Evolutionary conservation across 2,113 vertebrate genomes (phyloP), one percentile per base, ranked within the genome.

Genomic region (Kryptolebias marmoratus): DNA sequence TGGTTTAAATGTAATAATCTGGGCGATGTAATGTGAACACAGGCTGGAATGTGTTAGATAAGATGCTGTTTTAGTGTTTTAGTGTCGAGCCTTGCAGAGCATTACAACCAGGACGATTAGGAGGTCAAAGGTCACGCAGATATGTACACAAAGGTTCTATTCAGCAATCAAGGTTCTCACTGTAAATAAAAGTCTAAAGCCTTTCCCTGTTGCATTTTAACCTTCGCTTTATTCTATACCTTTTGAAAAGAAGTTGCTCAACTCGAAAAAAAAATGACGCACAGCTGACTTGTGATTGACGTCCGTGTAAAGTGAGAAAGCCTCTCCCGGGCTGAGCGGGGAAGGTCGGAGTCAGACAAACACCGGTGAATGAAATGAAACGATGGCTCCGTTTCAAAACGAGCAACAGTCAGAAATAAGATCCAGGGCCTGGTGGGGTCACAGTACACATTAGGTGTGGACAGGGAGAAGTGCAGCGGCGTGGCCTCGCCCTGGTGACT

Each of bases 381-480:
- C 63, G 56, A 69, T 72, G 2, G 22, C 56, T 31, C 54, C 13
- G 45, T 68, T 81, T 87, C 60, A 88, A 79, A 86, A 76, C 82
- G 52, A 36, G 45, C 9, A 16, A 39, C 55, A 28, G 61, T 72
- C 55, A 76, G 77, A 71, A 65, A 64, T 69, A 70, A n/a, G 81
- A 86, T 86, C 77, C 45, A 49, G 66, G 75, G 69, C 70, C 66
- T 75, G 67, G 77, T 57, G 54, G 77, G 86, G 83, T 87, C 73
- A 72, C 55, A 65, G 82, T 84, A 72, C 82, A 81, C 50, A 30
- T 67, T 65, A 79, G 81, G 75, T 71, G 80, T 66, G 73, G 76
- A 71, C 77, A 45, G 59, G 36, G 58, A 67, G 55, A 45, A 42
- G 18, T 50, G 5, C 32, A 73, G 59, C 27, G 64, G 36, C 47